Base-by-base conservation (phyloP, 1,140 invertebrate species). In the Coptotermes formosanus region DNA sequence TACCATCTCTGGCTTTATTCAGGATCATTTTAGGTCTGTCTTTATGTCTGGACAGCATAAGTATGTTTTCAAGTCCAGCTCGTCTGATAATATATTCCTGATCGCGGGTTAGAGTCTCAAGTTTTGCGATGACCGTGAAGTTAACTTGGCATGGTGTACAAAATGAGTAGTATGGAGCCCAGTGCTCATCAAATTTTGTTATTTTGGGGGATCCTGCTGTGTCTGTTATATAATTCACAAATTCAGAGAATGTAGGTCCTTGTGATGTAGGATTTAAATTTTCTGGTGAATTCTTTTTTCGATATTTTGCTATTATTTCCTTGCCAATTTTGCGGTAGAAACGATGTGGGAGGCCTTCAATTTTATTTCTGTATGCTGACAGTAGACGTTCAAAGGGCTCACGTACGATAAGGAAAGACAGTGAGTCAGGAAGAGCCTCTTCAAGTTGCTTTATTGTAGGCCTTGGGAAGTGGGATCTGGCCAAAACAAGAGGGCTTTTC, bases 361-460 rank as follows among this genome's bases (percentile, higher is more conserved):
- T 90, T 87, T 92, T 93, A 84, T 92, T 92, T 85, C 92, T 88
- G 88, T 92, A 93, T 0, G 92, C 92, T 43, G 91, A 92, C 12
- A 93, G 87, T 19, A 93, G 88, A 69, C 93, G 88, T 87, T 93
- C 92, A 82, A 93, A 90, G 14, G 93, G 93, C 87, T 93, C 91
- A 21, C 93, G 87, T 0, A 91, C 91, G 87, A 93, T 92, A 32
- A 93, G 88, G 45, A 93, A 91, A 81, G 88, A 88, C 16, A 88
- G 83, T 11, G 88, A 87, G 14, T 82, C 82, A 19, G 87, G 82
- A 43, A 89, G 82, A 21, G 83, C 84, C 25, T 85, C 59, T 19
- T 85, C 59, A 16, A 89, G 86, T 30, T 89, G 85, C 43, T 87
- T 83, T 7, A 86, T 86, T 8, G 87, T 87, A 21, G 88, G 88